A percentile compares a stretch with the other conserved stretches of the same genome.
Evolutionary conservation across 2,113 vertebrate genomes (phyloP).

Genomic region (Halcyon senegalensis): DNA sequence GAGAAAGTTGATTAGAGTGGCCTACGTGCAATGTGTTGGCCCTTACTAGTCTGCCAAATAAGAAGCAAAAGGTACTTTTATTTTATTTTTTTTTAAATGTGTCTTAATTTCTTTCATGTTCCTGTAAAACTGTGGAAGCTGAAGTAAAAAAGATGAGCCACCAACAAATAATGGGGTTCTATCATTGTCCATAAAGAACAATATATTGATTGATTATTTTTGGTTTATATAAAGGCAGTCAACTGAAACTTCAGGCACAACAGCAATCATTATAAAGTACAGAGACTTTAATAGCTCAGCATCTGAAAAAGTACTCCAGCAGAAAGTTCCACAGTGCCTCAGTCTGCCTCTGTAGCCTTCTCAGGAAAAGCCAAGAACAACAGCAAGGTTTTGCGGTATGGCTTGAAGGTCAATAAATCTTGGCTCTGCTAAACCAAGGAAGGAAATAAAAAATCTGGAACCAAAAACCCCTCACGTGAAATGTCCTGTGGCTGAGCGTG

Average conservation of each 20-base stretch:
- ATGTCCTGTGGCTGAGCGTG: neutral
- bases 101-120: conserved; percentile 8
- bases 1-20: conserved; percentile 12
- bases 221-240: conserved; percentile 1
- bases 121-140: neutral
- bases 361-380: conserved; percentile 34
- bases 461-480: neutral
- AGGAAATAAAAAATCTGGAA: neutral
- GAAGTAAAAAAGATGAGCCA: neutral
- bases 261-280: conserved; percentile 27
- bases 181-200: neutral
- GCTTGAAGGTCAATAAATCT: conserved; percentile 24
- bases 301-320: conserved; percentile 43
- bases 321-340: neutral
- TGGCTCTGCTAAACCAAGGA: neutral
- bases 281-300: conserved; percentile 18
- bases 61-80: neutral
- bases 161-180: neutral
- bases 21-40: neutral
- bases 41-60: neutral
- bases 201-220: conserved; percentile 26
- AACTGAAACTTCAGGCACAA: neutral
- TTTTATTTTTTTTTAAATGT: conserved; percentile 22
- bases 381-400: neutral
- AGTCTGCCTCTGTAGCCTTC: neutral